These are phyloP conservation scores for Solea senegalensis DNA, from an alignment of 2,113 vertebrate species.

Conservation along the genomic window DNA sequence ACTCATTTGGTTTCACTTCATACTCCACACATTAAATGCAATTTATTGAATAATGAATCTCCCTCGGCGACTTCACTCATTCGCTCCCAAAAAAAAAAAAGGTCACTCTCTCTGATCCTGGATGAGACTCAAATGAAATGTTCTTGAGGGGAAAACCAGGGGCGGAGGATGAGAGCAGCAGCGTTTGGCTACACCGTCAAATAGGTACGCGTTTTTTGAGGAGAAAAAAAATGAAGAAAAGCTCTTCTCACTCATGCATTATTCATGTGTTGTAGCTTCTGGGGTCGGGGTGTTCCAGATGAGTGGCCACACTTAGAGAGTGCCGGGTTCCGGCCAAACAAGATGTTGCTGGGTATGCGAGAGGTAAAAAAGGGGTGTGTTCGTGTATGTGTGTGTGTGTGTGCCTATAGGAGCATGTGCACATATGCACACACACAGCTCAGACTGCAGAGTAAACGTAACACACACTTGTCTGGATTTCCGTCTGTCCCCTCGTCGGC, in stretches of 20 bases:
- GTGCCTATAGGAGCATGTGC: conserved; percentile 2
- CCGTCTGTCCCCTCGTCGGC: conserved; percentile 32
- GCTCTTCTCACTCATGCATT: conserved; percentile 61
- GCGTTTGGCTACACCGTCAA: conserved; percentile 8
- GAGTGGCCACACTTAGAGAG: conserved; percentile 71
- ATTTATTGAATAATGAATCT: conserved; percentile 71
- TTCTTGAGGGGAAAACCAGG: conserved; percentile 27
- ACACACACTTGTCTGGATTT: conserved; percentile 61
- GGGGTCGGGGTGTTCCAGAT: conserved; percentile 64
- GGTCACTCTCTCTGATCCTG: conserved; percentile 31
- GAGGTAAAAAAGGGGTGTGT: not conserved
- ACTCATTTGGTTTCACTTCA: conserved; percentile 62
- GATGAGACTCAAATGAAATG: conserved; percentile 44
- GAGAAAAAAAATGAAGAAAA: conserved; percentile 61
- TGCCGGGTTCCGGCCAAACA: conserved; percentile 62
- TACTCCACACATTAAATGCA: conserved; percentile 60
- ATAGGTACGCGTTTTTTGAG: conserved; percentile 43
- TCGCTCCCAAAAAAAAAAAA: conserved; percentile 9
- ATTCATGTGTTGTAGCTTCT: conserved; percentile 76
- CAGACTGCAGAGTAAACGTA: conserved; percentile 58
- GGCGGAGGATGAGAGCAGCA: conserved; percentile 1
- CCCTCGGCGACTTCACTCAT: conserved; percentile 46
- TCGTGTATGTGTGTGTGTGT: conserved; percentile 2
- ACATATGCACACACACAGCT: conserved; percentile 26
- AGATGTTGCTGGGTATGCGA: conserved; percentile 60